A percentile compares a stretch with the other conserved stretches of the same genome.
These are phyloP conservation scores for Nomada hirtipes DNA, from an alignment of 2,888 invertebrate species.

Conservation along the genomic window DNA sequence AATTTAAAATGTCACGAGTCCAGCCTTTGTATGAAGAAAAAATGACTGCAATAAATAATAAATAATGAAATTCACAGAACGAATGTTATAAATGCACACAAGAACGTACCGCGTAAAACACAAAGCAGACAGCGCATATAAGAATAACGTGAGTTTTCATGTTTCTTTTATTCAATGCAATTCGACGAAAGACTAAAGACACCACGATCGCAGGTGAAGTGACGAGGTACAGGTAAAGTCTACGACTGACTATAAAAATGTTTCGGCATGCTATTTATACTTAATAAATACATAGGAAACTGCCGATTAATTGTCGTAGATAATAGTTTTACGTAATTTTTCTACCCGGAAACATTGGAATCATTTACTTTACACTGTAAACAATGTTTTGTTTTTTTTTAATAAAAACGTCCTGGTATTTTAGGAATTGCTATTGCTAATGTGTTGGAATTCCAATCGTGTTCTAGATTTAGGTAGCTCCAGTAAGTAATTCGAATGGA, in stretches of 20 bases:
- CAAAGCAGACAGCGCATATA: slow-evolving; percentile 9
- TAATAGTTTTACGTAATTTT: slow-evolving; percentile 26
- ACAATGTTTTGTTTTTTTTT: neutral
- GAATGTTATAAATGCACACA: no score
- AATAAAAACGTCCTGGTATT: neutral
- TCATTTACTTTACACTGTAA: neutral
- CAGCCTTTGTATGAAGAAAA: no score
- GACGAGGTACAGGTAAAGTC: neutral
- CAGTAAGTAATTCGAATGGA: no score
- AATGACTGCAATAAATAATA: no score
- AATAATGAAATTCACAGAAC: no score
- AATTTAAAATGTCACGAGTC: no score
- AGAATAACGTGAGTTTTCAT: slow-evolving; percentile 15
- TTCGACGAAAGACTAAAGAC: neutral
- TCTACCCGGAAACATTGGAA: neutral
- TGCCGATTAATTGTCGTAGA: slow-evolving; percentile 15
- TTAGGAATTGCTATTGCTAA: neutral
- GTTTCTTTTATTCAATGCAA: neutral
- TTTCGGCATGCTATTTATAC: slow-evolving; percentile 34
- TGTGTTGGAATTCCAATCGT: no score
- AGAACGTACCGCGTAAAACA: slow-evolving; percentile 8
- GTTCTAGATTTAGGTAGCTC: no score
- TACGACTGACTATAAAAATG: slow-evolving; percentile 20
- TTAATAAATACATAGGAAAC: neutral
- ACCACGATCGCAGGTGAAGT: neutral